Evolutionary conservation across 2,113 vertebrate genomes (phyloP), one percentile per base, ranked within the genome.

Genomic region (Psittacus erithacus): DNA sequence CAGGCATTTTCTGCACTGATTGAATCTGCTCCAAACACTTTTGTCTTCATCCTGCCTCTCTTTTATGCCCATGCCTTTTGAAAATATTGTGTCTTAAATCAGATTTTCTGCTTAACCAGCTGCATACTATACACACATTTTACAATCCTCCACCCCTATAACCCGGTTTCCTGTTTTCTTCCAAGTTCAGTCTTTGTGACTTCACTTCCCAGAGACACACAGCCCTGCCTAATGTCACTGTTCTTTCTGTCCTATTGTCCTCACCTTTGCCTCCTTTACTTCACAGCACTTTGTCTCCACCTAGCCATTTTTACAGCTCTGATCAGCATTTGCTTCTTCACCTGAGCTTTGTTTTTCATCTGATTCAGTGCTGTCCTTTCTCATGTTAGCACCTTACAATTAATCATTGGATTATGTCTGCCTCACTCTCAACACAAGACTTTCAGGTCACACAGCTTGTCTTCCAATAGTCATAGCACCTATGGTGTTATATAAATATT

Each of bases 281-380:
- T 85, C 2, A 1, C 71, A 96, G 90, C 60, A 70, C 86, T 96
- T 75, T 96, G 90, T 93, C 88, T 94, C 88, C 92, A 88, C 76
- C 82, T 86, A 96, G 79, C 20, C 38, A 50, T 76, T 76, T 93
- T 88, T 47, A 67, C 9, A 41, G 64, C 39, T 43, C 50, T 50
- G 39, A 59, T 43, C 33, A 77, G n/a, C 25, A n/a, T 44, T 73
- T 75, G 16, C 33, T 92, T 80, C 75, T 90, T 86, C 62, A 77
- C 60, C 75, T 71, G 18, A 84, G 33, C 74, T 90, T 92, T 79
- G 44, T n/a, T 69, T 41, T 52, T 86, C 31, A 31, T 38, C 62
- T 68, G 43, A 95, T 60, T 41, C 25, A 39, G 59, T 31, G 31
- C 63, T 92, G 50, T 31, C 70, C 57, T 81, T 77, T 70, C 49